These are phyloP conservation scores for Taenaris catops DNA, from an alignment of 2,888 invertebrate species.

Conservation along the genomic window DNA sequence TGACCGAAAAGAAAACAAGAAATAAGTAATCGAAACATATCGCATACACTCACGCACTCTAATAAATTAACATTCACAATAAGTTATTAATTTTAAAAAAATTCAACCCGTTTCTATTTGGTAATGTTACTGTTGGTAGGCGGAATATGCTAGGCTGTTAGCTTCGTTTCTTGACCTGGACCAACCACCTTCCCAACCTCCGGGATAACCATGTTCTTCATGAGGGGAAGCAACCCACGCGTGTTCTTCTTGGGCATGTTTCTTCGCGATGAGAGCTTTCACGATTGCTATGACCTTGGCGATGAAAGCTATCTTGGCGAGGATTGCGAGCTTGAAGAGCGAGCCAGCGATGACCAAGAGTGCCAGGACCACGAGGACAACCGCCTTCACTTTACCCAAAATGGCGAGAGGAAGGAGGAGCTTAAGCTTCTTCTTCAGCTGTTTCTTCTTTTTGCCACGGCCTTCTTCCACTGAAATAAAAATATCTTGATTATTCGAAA, in stretches of 20 bases:
- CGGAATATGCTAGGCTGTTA: conserved; percentile 59
- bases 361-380: conserved; percentile 82
- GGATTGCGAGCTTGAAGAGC: conserved; percentile 84
- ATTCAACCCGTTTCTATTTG: conserved; percentile 32
- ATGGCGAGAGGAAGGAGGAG: conserved; percentile 75
- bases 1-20: conserved; percentile 38
- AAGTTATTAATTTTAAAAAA: conserved; percentile 28
- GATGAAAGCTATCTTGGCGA: conserved; percentile 87
- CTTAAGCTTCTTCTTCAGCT: conserved; percentile 72
- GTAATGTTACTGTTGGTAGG: conserved; percentile 49
- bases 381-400: conserved; percentile 83
- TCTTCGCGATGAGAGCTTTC: conserved; percentile 63
- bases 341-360: conserved; percentile 84
- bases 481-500: too few relatives aligned
- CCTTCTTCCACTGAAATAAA: conserved; percentile 28
- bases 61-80: conserved; percentile 42
- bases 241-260: conserved; percentile 47
- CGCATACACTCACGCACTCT: conserved; percentile 34
- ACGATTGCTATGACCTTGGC: conserved; percentile 56
- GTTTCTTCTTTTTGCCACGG: conserved; percentile 87
- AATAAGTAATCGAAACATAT: conserved; percentile 13
- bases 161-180: conserved; percentile 61
- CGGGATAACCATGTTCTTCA: conserved; percentile 42
- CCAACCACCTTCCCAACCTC: conserved; percentile 62
- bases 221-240: conserved; percentile 41